Base-by-base conservation (phyloP, 2,888 invertebrate genomes). In the Criorhina ranunculi region DNA sequence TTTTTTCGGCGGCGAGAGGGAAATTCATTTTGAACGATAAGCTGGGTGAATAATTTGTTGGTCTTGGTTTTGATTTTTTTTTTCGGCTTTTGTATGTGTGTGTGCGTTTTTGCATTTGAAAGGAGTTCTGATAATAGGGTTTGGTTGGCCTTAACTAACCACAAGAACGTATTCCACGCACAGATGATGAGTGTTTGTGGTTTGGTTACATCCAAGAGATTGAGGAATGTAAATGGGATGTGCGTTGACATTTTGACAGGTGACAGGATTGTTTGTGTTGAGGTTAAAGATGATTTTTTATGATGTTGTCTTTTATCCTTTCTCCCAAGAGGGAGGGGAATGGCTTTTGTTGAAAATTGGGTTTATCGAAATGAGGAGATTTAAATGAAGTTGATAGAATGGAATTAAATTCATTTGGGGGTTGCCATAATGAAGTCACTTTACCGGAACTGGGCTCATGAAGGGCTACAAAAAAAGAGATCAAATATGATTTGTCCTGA, bases 41-140 rank as follows among this genome's bases (percentile, higher is more conserved):
- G 75, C 67, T 44, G 75, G 64, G 60, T 85, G 85, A 85, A 85
- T 85, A 85, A 76, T 85, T 80, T 70, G 75, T 70, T 79, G 79
- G 67, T 66, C 24, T 4, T 24, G 24, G 51, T 82, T 12, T 49
- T 49, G 57, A 66, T 55, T 31, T 59, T 46, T 57, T 66, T 69
- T 62, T 57, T 24, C n/a, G n/a, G n/a, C n/a, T 17, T 7, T 70
- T 42, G 15, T 24, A 3, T 59, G 5, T 73, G 66, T 72, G 9
- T 49, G 57, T 49, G 57, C 42, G 33, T 72, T 57, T 70, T 44
- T 53, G 66, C 62, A 64, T 81, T 69, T 57, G 76, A 64, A 70
- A 59, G 53, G 53, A 49, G 53, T 66, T 53, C 11, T 37, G 62
- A 70, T 80, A 67, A 60, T 66, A 55, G 55, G 78, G 60, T 67